Conservation (phyloP, 2,113 vertebrate genomes). For the Phalacrocorax brasilianus region DNA sequence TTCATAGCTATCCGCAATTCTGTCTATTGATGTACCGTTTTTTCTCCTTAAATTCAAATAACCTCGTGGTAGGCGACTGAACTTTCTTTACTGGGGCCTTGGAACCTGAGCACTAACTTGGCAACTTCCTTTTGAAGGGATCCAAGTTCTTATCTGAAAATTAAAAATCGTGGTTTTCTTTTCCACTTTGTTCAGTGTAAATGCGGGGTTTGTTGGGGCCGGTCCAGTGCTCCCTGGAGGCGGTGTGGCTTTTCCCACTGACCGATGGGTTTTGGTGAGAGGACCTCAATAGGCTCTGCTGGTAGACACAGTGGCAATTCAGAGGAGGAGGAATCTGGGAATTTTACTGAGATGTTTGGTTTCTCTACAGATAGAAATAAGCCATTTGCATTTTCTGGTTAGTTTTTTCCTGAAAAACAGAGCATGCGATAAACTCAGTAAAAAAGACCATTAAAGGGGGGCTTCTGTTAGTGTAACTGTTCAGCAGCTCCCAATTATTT, state of each 20-base stretch:
- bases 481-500: background rate
- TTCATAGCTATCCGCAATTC: background rate
- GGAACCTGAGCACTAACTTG: background rate
- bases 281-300: fast-evolving
- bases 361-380: background rate
- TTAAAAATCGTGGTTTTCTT: background rate
- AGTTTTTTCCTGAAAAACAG: background rate
- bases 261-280: background rate
- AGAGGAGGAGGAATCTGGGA: background rate
- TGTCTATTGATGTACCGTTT: background rate
- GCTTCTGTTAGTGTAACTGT: fast-evolving
- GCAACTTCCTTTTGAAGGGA: background rate
- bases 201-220: background rate
- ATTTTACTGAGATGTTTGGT: background rate
- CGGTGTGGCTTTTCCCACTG: background rate
- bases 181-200: fast-evolving
- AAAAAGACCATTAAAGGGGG: background rate
- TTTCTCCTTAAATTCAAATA: background rate
- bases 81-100: background rate
- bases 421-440: background rate
- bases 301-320: too few species aligned
- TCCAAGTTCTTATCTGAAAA: background rate
- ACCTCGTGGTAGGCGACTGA: fast-evolving
- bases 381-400: background rate
- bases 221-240: background rate